phyloP scores from a whole-genome alignment of 1,140 invertebrate species.

The Aradophagus sp. region DNA sequence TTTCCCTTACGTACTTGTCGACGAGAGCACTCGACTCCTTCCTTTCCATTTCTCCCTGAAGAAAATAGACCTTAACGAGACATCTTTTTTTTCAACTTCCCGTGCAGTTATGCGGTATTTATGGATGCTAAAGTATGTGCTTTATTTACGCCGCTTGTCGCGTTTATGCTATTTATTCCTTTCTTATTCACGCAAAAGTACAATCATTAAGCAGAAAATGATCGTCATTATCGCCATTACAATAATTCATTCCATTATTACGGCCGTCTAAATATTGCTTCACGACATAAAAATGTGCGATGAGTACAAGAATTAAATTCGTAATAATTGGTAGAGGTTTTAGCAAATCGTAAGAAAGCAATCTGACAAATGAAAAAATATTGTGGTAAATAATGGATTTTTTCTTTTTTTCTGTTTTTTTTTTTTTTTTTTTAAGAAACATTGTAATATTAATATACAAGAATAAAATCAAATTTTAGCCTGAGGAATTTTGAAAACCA shows the following conservation, averaged over 20 bases:
- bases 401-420: too few relatives aligned
- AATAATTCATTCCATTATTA: slow-evolving; percentile 43
- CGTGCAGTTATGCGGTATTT: slow-evolving; percentile 37
- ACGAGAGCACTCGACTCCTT: slow-evolving; percentile 56
- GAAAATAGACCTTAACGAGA: slow-evolving; percentile 53
- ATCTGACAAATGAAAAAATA: too few relatives aligned
- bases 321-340: too few relatives aligned
- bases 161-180: slow-evolving; percentile 20
- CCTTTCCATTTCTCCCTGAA: slow-evolving; percentile 51
- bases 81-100: slow-evolving; percentile 47
- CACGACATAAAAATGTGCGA: too few relatives aligned
- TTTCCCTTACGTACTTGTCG: slow-evolving; percentile 44
- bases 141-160: slow-evolving; percentile 39
- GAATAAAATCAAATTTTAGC: too few relatives aligned
- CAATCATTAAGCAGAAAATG: slow-evolving; percentile 40
- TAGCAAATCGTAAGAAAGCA: too few relatives aligned
- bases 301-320: too few relatives aligned
- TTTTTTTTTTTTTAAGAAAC: too few relatives aligned
- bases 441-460: too few relatives aligned
- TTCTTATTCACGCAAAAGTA: slow-evolving; percentile 6
- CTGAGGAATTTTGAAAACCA: too few relatives aligned
- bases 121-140: slow-evolving; percentile 51
- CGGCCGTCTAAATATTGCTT: too few relatives aligned
- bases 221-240: slow-evolving; percentile 39
- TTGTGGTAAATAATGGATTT: too few relatives aligned